Evolutionary conservation across 2,113 vertebrate genomes (phyloP), one percentile per base, ranked within the genome.

Genomic region (Malurus melanocephalus): DNA sequence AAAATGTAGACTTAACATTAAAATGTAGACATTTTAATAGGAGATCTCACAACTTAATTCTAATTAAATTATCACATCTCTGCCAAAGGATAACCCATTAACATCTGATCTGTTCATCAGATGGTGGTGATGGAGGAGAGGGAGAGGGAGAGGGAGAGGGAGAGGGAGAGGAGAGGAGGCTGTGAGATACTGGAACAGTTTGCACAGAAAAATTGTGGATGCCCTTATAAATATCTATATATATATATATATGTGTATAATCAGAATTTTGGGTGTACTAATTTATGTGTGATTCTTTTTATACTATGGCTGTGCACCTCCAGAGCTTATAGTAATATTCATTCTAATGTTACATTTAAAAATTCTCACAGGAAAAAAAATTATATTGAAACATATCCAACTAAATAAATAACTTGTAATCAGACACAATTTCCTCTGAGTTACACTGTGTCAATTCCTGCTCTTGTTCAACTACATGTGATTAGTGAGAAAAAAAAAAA

Each of bases 401-500:
- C 26, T 33, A 92, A 78, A 87, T 74, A 88, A 90, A 73, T 77
- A 83, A 46, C 65, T 90, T 62, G 55, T 2, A 86, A 71, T 88
- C 83, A 88, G 85, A 26, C 10, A 66, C 4, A 61, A 68, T 85
- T 92, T 88, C 23, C 24, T 57, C 55, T 55, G 16, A 57, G 16
- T 51, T 77, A 52, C 48, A 48, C 43, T 53, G 20, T 32, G 10
- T 55, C 17, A 69, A 6, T 53, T 83, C 48, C 68, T 86, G 51
- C 28, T 90, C 46, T 76, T 66, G 16, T 69, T 92, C 80, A 90
- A 21, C 33, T 83, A 22, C 12, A 23, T 16, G 20, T 86, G 73
- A 83, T 85, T 86, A 88, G 18, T 55, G 26, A 93, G 69, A 46
- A 77, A 55, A 68, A 92, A 95, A 93, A 91, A n/a, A 76, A 35